These are phyloP conservation scores for Chelmon rostratus DNA, from an alignment of 2,797 vertebrate genomes.

Conservation along the genomic window DNA sequence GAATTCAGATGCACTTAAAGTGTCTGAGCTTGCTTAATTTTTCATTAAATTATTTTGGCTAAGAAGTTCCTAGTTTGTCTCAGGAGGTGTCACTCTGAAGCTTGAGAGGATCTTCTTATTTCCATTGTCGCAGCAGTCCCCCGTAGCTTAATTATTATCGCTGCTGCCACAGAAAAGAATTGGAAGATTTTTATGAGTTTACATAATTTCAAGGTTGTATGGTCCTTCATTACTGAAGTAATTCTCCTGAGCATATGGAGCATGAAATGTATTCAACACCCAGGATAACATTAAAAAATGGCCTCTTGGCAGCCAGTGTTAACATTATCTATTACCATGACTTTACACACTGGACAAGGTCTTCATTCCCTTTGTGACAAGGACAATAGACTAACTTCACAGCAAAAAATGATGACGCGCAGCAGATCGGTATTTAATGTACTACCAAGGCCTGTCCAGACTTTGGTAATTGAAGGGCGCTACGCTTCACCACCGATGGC, in stretches of 20 bases:
- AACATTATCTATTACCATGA: conserved; percentile 41
- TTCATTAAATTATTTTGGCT: not conserved
- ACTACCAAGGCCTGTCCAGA: conserved; percentile 16
- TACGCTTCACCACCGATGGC: conserved; percentile 19
- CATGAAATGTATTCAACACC: conserved; percentile 53
- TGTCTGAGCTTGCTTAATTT: not conserved
- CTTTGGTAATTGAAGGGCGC: conserved; percentile 49
- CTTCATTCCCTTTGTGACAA: conserved; percentile 44
- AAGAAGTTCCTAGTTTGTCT: not conserved
- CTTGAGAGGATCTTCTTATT: not conserved
- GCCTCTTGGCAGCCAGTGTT: conserved; percentile 45
- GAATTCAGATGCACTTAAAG: not conserved
- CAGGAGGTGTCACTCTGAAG: not conserved
- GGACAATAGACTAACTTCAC: conserved; percentile 52
- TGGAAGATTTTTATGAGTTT: conserved; percentile 22
- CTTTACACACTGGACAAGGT: conserved; percentile 42
- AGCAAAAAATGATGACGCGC: conserved; percentile 56
- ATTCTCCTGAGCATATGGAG: conserved; percentile 41
- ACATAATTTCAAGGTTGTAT: conserved; percentile 46
- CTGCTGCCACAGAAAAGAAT: conserved; percentile 9
- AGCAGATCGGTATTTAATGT: conserved; percentile 59
- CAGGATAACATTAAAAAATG: conserved; percentile 35
- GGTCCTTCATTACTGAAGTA: conserved; percentile 24
- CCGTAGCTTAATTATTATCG: not conserved
- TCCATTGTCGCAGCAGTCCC: not conserved